Base-by-base conservation (phyloP, 2,797 vertebrate genomes). In the Furcifer pardalis region DNA sequence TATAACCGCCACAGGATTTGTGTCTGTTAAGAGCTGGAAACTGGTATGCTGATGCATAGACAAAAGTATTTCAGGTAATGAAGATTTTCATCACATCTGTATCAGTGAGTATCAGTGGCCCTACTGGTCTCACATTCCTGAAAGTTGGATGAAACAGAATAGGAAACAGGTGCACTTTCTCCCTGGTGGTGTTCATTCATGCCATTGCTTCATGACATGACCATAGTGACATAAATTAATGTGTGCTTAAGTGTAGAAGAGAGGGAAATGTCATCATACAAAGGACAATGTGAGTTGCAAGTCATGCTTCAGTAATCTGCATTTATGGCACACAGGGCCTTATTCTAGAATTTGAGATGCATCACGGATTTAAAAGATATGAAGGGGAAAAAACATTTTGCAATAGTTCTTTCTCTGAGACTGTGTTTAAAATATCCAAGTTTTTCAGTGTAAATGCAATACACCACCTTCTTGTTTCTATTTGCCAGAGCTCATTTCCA, bases 201-300 rank as follows among this genome's bases (percentile, higher is more conserved):
- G 85, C 81, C 90, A 92, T 89, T 92, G 30, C 77, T 85, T 92
- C 87, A 88, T 90, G 88, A 83, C 87, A 79, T 83, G 90, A 91
- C 91, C 90, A 92, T 92, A 91, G 90, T 88, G 89, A 93, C 90
- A 91, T 68, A 91, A 91, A 94, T 92, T 94, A 91, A 81, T 72
- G 78, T 0, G 32, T 68, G 69, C 84, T 92, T 90, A 87, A 69
- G 91, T 78, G 68, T 12, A 62, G 35, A 60, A 72, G 78, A 81
- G 86, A 84, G 88, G 86, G 83, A 90, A 85, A 79, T 76, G 69
- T 80, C 85, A 83, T 84, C 87, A 87, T 76, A 90, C 68, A 90
- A 93, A 89, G 82, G 56, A 84, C 83, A 69, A 80, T 87, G 84
- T 91, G 87, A 91, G 88, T 92, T 92, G 79, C 89, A 13, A 19